phyloP scores from a whole-genome alignment of 2,888 invertebrate genomes.

The Lepetodrilus schrolli region DNA sequence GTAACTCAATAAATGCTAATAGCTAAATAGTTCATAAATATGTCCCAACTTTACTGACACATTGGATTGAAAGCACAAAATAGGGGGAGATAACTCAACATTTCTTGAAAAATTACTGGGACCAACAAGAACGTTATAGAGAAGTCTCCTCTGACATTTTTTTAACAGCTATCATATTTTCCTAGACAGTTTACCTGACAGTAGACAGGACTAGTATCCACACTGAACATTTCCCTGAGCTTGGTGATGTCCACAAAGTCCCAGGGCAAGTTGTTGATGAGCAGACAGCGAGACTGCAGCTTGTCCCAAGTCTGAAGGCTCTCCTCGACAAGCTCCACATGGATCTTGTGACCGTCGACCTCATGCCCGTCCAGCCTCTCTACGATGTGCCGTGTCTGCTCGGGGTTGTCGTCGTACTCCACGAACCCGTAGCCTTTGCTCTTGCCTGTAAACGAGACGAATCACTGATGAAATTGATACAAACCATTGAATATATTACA shows the following conservation, averaged over 20 bases:
- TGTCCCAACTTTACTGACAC: too few species aligned
- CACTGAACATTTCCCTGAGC: constrained; percentile 77
- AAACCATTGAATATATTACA: too few species aligned
- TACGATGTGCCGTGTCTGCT: constrained; percentile 77
- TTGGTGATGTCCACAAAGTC: constrained; percentile 77
- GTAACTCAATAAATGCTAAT: too few species aligned
- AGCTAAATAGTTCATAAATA: too few species aligned
- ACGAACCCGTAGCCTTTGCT: constrained; percentile 79
- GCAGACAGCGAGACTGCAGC: constrained; percentile 78
- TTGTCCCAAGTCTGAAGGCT: constrained; percentile 74
- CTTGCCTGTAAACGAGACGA: constrained; percentile 70
- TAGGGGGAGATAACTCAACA: too few species aligned
- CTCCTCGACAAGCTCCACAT: constrained; percentile 78
- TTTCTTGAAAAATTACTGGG: too few species aligned
- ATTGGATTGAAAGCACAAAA: too few species aligned
- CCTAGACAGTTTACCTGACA: too few species aligned
- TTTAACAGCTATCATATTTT: too few species aligned
- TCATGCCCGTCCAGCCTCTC: constrained; percentile 76
- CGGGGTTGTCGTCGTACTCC: constrained; percentile 77
- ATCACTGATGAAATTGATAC: not conserved
- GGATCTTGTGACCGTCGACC: constrained; percentile 73
- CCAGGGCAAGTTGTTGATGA: constrained; percentile 77
- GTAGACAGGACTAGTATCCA: constrained; percentile 77
- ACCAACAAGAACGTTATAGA: too few species aligned
- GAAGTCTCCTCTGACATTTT: too few species aligned